Evolutionary conservation across 2,888 invertebrate genomes (phyloP).

Genomic region (Amiota communis): DNA sequence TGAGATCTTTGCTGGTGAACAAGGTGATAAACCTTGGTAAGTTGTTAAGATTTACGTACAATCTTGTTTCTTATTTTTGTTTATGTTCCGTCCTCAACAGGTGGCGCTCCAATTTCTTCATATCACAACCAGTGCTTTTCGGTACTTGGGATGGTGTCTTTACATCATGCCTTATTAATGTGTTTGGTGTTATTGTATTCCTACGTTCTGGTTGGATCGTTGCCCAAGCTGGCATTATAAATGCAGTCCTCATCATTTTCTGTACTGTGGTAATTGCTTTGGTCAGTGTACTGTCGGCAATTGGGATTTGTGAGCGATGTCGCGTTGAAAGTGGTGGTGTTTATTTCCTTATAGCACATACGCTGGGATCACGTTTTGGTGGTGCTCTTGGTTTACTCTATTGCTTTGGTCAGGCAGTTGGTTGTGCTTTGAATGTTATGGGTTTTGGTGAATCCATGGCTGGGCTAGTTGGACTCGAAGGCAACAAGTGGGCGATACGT

Average conservation of each 20-base stretch:
- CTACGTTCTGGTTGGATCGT: slow-evolving; percentile 98
- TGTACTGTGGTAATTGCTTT: slow-evolving; percentile 91
- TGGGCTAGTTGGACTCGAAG: slow-evolving; percentile 82
- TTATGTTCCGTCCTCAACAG: slow-evolving; percentile 74
- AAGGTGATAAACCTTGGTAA: slow-evolving; percentile 77
- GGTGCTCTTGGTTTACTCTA: slow-evolving; percentile 94
- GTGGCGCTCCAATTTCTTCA: slow-evolving; percentile 98
- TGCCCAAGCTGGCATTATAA: slow-evolving; percentile 88
- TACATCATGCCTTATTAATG: slow-evolving; percentile 96
- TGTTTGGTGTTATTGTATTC: slow-evolving; percentile 98
- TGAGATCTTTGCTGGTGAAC: slow-evolving; percentile 93
- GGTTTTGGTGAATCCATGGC: slow-evolving; percentile 97
- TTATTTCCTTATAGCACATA: slow-evolving; percentile 94
- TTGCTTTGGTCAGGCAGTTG: slow-evolving; percentile 97
- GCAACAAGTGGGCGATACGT: slow-evolving; percentile 86
- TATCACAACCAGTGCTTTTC: slow-evolving; percentile 95
- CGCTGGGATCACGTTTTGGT: slow-evolving; percentile 93
- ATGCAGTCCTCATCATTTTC: slow-evolving; percentile 86
- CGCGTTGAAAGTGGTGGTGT: slow-evolving; percentile 97
- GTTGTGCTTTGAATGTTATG: slow-evolving; percentile 95
- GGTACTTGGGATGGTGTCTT: slow-evolving; percentile 98
- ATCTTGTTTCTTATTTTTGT: background rate
- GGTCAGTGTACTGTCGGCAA: slow-evolving; percentile 93
- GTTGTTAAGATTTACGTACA: slow-evolving; percentile 16
- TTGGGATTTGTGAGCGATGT: slow-evolving; percentile 96